Percentiles rank a stretch among this genome's conserved stretches.
phyloP scores from a whole-genome alignment of 2,113 vertebrate genomes.

The Taurulus bubalis region DNA sequence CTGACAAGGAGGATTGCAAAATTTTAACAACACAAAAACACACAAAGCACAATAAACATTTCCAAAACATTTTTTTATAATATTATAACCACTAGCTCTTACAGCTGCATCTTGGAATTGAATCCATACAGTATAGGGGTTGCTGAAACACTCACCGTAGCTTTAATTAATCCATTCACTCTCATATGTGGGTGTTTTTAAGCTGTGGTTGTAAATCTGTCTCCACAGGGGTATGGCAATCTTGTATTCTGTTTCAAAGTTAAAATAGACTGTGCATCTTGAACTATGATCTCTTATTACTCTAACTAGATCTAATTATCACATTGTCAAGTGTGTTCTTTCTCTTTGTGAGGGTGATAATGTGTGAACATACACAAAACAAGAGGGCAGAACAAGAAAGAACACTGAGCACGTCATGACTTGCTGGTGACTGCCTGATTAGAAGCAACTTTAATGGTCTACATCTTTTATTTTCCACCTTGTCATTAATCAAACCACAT shows the following conservation, averaged over 20 bases:
- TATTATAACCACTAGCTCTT: not conserved
- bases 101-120: not conserved
- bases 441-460: not conserved
- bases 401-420: not conserved
- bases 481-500: conserved; percentile 2
- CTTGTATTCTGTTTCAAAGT: not conserved
- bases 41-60: no score
- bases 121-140: not conserved
- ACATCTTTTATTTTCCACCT: not conserved
- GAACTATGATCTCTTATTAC: not conserved
- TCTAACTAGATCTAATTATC: conserved; percentile 14
- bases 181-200: not conserved
- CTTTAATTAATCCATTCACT: not conserved
- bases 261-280: conserved; percentile 6
- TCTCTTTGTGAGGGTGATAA: not conserved
- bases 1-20: no score
- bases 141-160: not conserved
- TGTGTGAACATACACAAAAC: not conserved
- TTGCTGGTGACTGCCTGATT: not conserved
- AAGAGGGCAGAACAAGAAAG: not conserved
- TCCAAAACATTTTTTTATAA: not conserved
- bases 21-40: not conserved
- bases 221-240: not conserved
- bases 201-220: not conserved
- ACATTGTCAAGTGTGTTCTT: conserved; percentile 9